Conservation (phyloP, 2,888 invertebrate genomes). For the Acanthopleura granulata region DNA sequence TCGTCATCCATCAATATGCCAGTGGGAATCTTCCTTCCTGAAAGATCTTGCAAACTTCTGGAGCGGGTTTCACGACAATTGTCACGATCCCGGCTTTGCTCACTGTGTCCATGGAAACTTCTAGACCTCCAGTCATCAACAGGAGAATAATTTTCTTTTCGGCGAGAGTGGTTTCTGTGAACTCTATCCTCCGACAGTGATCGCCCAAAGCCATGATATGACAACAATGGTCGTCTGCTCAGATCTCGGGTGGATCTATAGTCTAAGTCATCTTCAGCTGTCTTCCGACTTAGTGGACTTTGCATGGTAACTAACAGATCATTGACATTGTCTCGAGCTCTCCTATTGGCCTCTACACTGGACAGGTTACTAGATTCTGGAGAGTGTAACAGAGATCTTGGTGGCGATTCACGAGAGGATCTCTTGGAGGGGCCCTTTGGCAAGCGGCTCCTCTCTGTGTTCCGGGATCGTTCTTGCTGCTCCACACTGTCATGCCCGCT, state of each 20-base stretch:
- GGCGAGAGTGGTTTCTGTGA: neutral
- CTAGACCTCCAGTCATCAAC: neutral
- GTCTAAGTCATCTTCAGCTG: neutral
- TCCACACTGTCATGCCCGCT: neutral
- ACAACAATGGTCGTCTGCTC: neutral
- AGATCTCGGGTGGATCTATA: neutral
- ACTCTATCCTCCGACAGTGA: neutral
- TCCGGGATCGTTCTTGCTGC: too few relatives aligned
- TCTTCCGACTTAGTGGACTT: neutral
- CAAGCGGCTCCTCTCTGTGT: neutral
- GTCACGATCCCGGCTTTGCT: neutral
- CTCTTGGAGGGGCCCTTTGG: neutral
- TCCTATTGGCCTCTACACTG: neutral
- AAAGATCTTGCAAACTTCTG: conserved; percentile 13
- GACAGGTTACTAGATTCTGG: neutral
- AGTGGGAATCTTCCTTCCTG: neutral
- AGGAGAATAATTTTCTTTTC: neutral
- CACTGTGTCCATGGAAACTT: conserved; percentile 2
- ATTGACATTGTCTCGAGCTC: neutral
- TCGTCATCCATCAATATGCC: conserved; percentile 11
- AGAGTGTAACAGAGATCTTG: neutral
- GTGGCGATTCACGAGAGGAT: neutral
- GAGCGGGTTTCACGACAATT: neutral
- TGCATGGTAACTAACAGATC: conserved; percentile 8
- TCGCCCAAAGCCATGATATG: neutral